A percentile compares a stretch with the other conserved stretches of the same genome.
Evolutionary conservation across 2,113 vertebrate species (phyloP).

Genomic region (Zosterops lateralis): DNA sequence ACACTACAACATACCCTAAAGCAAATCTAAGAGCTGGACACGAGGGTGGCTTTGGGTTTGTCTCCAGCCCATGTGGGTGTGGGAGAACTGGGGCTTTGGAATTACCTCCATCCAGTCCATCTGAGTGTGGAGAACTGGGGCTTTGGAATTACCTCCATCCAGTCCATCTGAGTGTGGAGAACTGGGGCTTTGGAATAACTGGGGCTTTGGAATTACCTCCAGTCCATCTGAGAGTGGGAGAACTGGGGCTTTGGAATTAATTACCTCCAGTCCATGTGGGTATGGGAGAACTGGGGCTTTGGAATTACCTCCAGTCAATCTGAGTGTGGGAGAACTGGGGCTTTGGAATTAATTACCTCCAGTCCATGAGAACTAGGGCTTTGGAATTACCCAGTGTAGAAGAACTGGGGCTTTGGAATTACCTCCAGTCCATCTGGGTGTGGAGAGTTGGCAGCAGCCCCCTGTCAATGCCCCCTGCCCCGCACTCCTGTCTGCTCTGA

Average conservation of each 20-base stretch:
- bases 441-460: not conserved
- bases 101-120: not conserved
- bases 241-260: not conserved
- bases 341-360: not conserved
- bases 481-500: not conserved
- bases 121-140: too few relatives aligned
- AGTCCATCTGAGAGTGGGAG: fast-evolving
- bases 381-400: too few relatives aligned
- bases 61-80: fast-evolving
- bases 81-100: not conserved
- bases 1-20: not conserved
- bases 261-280: too few relatives aligned
- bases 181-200: not conserved
- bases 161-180: not conserved
- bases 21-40: not conserved
- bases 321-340: not conserved
- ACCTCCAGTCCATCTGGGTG: fast-evolving
- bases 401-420: not conserved
- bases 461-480: fast-evolving
- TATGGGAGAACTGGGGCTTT: too few relatives aligned
- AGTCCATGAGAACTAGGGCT: not conserved
- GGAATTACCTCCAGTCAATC: too few relatives aligned
- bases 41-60: not conserved
- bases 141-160: not conserved
- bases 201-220: not conserved